phyloP scores from a whole-genome alignment of 37 sponge, comb jelly and placozoan genomes.

The Theonella swinhoei region DNA sequence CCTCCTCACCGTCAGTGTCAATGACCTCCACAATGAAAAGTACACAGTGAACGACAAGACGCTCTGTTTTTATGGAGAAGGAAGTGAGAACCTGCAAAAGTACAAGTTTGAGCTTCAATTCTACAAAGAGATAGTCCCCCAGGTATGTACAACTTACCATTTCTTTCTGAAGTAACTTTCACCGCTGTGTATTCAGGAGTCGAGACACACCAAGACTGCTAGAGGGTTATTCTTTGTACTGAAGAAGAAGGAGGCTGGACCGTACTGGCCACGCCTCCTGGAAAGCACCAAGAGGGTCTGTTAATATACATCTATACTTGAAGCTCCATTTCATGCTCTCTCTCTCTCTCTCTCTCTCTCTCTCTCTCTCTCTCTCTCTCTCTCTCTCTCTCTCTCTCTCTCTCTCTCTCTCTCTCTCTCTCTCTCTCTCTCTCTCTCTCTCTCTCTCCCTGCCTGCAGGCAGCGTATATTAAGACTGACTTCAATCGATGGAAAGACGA shows the following conservation, averaged over 20 bases:
- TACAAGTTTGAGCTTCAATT: slow-evolving; percentile 64
- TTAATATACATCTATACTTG: neutral
- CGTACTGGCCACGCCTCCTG: slow-evolving; percentile 75
- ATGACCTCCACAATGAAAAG: slow-evolving; percentile 58
- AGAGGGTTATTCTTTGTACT: slow-evolving; percentile 62
- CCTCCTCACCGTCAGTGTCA: slow-evolving; percentile 49
- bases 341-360: slow-evolving; percentile 21
- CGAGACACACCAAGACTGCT: slow-evolving; percentile 66
- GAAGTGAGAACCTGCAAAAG: slow-evolving; percentile 28
- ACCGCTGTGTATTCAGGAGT: slow-evolving; percentile 43
- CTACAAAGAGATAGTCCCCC: slow-evolving; percentile 57
- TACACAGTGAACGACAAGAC: slow-evolving; percentile 43
- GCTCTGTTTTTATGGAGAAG: slow-evolving; percentile 52
- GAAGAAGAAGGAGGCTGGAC: slow-evolving; percentile 79
- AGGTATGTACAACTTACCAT: slow-evolving; percentile 7
- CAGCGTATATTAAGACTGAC: slow-evolving; percentile 66
- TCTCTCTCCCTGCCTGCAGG: slow-evolving; percentile 17
- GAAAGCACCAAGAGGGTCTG: slow-evolving; percentile 26
- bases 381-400: slow-evolving; percentile 9
- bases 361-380: slow-evolving; percentile 19
- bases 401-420: slow-evolving; percentile 26
- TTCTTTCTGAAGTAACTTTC: neutral
- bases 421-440: slow-evolving; percentile 29
- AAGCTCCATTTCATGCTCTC: neutral
- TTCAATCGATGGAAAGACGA: slow-evolving; percentile 93